Evolutionary conservation across 1,140 invertebrate genomes (phyloP).

Genomic region (Conopomorpha cramerella): DNA sequence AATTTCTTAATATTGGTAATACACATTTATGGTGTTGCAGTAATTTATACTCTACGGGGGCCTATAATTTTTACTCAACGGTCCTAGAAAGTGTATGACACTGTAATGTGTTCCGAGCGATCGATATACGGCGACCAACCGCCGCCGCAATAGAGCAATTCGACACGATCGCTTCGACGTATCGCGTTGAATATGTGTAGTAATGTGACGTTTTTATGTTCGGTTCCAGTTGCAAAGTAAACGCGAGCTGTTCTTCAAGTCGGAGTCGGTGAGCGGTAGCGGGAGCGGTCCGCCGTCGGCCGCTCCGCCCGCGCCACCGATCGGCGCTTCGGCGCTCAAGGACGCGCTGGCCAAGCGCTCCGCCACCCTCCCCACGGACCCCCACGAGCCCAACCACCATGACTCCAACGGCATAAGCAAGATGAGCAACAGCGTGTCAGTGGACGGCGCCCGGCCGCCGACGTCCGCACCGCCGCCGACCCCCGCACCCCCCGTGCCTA

Average conservation of each 20-base stretch:
- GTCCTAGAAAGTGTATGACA: no score
- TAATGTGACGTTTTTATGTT: constrained; percentile 11
- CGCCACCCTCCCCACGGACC: constrained; percentile 34
- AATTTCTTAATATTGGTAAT: no score
- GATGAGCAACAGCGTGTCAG: constrained; percentile 40
- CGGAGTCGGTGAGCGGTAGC: constrained; percentile 45
- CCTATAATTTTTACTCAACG: no score
- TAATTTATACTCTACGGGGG: no score
- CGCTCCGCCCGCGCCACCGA: constrained; percentile 38
- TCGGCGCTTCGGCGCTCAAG: constrained; percentile 35
- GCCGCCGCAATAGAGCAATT: no score
- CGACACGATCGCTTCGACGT: no score
- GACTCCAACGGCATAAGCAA: constrained; percentile 40
- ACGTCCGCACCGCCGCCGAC: constrained; percentile 57
- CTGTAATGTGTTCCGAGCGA: no score
- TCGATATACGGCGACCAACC: no score
- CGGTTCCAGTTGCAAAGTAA: constrained; percentile 74
- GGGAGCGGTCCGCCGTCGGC: constrained; percentile 29
- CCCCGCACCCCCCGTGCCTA: constrained; percentile 38
- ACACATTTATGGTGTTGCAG: no score
- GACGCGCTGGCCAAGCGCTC: constrained; percentile 45
- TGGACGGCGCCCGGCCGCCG: constrained; percentile 51
- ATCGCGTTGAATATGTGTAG: no score
- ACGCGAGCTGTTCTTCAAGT: constrained; percentile 78
- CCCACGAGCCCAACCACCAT: constrained; percentile 39